Conservation (phyloP, 2,888 invertebrate species). For the Drosophila mercatorum region DNA sequence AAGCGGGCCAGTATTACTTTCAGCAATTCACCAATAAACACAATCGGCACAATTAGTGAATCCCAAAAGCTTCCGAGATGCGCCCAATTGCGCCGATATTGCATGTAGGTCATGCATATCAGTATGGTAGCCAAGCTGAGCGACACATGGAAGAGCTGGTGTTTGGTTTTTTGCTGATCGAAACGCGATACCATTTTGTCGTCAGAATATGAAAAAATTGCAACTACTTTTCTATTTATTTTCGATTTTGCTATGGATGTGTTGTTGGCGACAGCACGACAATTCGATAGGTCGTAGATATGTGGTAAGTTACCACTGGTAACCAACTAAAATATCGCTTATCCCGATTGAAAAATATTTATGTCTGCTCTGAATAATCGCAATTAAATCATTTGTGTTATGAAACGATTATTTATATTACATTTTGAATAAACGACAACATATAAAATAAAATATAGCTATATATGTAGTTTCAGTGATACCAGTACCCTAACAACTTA, state of each 20-base stretch:
- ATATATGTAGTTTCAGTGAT: too few relatives aligned
- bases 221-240: slow-evolving; percentile 52
- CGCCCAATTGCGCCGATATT: slow-evolving; percentile 82
- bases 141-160: slow-evolving; percentile 83
- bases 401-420: not conserved
- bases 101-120: slow-evolving; percentile 83
- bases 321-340: slow-evolving; percentile 25
- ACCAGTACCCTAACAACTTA: not conserved
- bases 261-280: slow-evolving; percentile 28
- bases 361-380: not conserved
- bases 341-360: too few relatives aligned
- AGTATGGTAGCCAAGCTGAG: slow-evolving; percentile 83
- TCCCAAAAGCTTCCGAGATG: slow-evolving; percentile 83
- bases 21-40: slow-evolving; percentile 82
- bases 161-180: slow-evolving; percentile 84
- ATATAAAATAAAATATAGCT: too few relatives aligned
- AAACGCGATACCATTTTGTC: slow-evolving; percentile 81
- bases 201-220: slow-evolving; percentile 17
- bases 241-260: slow-evolving; percentile 26
- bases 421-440: not conserved
- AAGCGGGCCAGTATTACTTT: slow-evolving; percentile 82
- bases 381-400: not conserved
- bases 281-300: slow-evolving; percentile 13
- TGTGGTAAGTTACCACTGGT: too few relatives aligned
- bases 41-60: slow-evolving; percentile 82